Conservation (phyloP, 2,113 vertebrate species). For the Osmerus eperlanus region DNA sequence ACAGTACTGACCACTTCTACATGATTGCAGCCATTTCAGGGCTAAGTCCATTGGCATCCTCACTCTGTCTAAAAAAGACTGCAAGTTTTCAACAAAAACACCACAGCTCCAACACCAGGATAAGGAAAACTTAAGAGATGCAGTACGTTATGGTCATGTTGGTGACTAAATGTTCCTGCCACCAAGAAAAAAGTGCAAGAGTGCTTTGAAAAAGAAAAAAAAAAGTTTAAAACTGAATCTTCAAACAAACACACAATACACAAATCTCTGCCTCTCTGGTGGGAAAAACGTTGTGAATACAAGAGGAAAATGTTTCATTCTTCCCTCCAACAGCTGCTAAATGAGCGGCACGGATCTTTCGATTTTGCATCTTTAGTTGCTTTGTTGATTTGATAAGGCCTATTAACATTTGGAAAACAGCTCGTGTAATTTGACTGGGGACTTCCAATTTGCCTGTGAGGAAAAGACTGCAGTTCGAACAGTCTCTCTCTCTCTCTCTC, state of each 20-base stretch:
- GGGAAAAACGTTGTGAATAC: conserved; percentile 44
- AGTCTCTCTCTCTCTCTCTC: conserved; percentile 29
- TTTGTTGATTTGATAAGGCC: conserved; percentile 68
- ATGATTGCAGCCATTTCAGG: conserved; percentile 1
- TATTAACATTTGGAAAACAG: conserved; percentile 66
- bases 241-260: conserved; percentile 40
- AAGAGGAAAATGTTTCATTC: conserved; percentile 67
- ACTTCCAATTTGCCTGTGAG: conserved; percentile 76
- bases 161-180: background rate
- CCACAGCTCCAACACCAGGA: conserved; percentile 14
- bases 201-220: background rate
- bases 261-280: conserved; percentile 47
- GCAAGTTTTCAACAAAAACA: background rate
- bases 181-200: conserved; percentile 26
- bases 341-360: conserved; percentile 51
- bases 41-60: conserved; percentile 20
- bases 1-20: no score
- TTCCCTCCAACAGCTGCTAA: conserved; percentile 60
- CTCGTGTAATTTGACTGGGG: conserved; percentile 74
- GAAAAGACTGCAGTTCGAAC: conserved; percentile 69
- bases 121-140: no score
- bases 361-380: conserved; percentile 69
- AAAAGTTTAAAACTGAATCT: conserved; percentile 34
- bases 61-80: conserved; percentile 15
- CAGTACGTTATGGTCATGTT: no score